phyloP scores from a whole-genome alignment of 2,113 vertebrate species.

The Dipodomys spectabilis region DNA sequence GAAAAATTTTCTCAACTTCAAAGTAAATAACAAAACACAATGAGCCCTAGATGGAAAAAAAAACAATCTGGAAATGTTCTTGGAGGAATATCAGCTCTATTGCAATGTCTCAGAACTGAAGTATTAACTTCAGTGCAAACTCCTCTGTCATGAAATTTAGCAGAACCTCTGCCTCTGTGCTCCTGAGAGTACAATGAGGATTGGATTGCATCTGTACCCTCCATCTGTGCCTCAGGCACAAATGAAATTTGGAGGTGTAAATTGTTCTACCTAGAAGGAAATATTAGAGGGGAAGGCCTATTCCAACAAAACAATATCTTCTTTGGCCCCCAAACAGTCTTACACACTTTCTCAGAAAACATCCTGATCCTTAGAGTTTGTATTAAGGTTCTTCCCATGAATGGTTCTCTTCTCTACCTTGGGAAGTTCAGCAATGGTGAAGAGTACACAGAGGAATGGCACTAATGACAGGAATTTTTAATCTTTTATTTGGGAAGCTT shows the following conservation, averaged over 20 bases:
- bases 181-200: not conserved
- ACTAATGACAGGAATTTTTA: not conserved
- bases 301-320: not conserved
- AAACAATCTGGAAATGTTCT: not conserved
- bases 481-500: not conserved
- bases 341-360: not conserved
- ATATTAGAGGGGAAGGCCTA: not conserved
- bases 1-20: not conserved
- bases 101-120: not conserved
- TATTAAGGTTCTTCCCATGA: not conserved
- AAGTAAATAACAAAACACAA: conserved; percentile 8
- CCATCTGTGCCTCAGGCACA: not conserved
- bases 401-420: not conserved
- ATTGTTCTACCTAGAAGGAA: not conserved
- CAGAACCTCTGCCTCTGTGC: not conserved
- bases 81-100: not conserved
- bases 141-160: not conserved
- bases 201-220: not conserved
- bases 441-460: not conserved
- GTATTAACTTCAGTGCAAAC: not conserved
- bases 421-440: not conserved
- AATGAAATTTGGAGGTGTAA: conserved; percentile 1
- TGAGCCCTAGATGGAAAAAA: not conserved
- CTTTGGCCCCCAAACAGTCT: not conserved
- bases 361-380: not conserved